Conservation (phyloP, 2,888 invertebrate species). For the Agrotis exclamationis region DNA sequence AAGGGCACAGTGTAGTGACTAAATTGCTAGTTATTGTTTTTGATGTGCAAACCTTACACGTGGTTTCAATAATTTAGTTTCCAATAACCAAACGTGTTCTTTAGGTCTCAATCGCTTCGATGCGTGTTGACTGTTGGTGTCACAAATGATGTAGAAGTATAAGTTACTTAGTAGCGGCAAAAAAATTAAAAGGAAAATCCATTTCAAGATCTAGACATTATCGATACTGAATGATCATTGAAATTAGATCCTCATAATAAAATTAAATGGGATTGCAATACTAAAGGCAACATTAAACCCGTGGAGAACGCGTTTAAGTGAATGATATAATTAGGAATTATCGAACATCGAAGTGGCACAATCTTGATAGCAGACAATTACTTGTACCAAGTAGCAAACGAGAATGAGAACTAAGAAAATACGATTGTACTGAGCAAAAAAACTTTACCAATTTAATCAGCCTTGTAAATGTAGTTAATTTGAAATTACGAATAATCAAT, state of each 20-base stretch:
- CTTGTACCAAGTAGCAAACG: slow-evolving; percentile 9
- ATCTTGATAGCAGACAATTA: slow-evolving; percentile 31
- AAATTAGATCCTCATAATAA: slow-evolving; percentile 23
- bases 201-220: not conserved
- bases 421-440: slow-evolving; percentile 10
- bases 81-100: slow-evolving; percentile 3
- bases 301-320: slow-evolving; percentile 14
- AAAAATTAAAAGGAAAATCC: not conserved
- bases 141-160: not conserved
- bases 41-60: not conserved
- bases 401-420: slow-evolving; percentile 10
- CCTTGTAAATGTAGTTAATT: slow-evolving; percentile 44
- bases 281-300: slow-evolving; percentile 14
- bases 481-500: slow-evolving; percentile 47
- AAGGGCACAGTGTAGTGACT: not conserved
- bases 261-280: slow-evolving; percentile 30
- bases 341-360: slow-evolving; percentile 23
- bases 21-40: not conserved
- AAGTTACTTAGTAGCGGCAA: not conserved
- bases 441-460: slow-evolving; percentile 29
- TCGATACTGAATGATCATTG: slow-evolving; percentile 24
- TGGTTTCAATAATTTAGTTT: slow-evolving; percentile 1
- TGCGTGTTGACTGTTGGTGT: not conserved
- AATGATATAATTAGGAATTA: slow-evolving; percentile 29
- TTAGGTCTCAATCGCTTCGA: not conserved